phyloP scores from a whole-genome alignment of 2,113 vertebrate species.

The Platysteira castanea region DNA sequence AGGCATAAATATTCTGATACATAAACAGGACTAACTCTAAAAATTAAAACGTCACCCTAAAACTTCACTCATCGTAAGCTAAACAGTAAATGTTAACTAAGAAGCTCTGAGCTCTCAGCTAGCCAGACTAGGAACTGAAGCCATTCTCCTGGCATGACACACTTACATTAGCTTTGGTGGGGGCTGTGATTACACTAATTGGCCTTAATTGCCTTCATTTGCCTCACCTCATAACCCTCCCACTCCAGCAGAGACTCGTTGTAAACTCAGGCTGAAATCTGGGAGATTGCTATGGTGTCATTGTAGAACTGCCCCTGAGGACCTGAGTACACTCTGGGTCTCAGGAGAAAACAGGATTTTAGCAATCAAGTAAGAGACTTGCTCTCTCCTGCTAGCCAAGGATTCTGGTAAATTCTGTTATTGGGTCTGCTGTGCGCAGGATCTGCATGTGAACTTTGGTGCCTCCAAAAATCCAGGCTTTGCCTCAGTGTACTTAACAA shows the following conservation, averaged over 20 bases:
- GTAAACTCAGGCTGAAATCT: background rate
- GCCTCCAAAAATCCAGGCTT: background rate
- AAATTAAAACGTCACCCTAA: background rate
- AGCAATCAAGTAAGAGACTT: background rate
- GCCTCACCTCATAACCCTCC: background rate
- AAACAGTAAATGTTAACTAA: background rate
- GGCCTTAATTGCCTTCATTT: background rate
- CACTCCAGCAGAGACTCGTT: background rate
- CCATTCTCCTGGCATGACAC: rapidly evolving
- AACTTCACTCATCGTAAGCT: background rate
- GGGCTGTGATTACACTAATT: background rate
- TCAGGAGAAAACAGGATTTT: background rate
- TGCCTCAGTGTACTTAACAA: background rate
- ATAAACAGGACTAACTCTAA: background rate
- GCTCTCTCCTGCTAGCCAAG: background rate
- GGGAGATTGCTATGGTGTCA: background rate
- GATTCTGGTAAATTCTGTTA: background rate
- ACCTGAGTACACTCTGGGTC: background rate
- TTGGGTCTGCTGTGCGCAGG: background rate
- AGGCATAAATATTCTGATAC: background rate
- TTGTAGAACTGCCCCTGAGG: background rate
- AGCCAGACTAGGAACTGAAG: background rate
- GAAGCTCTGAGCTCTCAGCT: background rate
- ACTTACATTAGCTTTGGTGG: background rate
- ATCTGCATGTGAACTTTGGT: background rate